Evolutionary conservation across 2,797 vertebrate genomes (phyloP), one percentile per base, ranked within the genome.

Genomic region (Rachycentron canadum): DNA sequence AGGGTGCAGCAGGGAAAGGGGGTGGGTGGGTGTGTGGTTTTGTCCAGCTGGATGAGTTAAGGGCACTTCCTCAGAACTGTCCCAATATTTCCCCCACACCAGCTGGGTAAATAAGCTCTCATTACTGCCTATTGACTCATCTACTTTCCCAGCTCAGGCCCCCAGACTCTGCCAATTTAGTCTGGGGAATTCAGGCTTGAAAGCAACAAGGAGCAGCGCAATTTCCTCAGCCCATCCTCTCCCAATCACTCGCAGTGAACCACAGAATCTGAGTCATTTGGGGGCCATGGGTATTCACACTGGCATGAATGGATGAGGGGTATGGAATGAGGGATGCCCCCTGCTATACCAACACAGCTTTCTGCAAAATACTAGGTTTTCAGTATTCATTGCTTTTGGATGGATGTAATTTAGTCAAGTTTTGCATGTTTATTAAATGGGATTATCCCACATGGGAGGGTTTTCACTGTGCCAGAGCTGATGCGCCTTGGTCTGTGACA

Each of bases 311-410:
- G 25, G 34, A 66, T 36, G 59, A 63, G 63, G 56, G 78, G 58
- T 78, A 74, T 73, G 73, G 79, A 82, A 78, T 83, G 58, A 57
- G 21, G 59, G 66, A 63, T 66, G 69, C 75, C 72, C 79, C 81
- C 83, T 73, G 68, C 69, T 79, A 76, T 41, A 81, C 67, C 78
- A 70, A 68, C 40, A 21, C 55, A 63, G 60, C 65, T 81, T 56
- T 61, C 78, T 80, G 69, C 60, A 82, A 85, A 90, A 87, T 81
- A 36, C 59, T 14, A 36, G 73, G 63, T 82, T 82, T 86, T 94
- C 82, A 83, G 92, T 93, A 94, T 94, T 94, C 92, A 94, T 94
- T 77, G 85, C 45, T 92, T 94, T 94, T 90, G 69, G 81, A 92
- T 92, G 62, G 89, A 82, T 90, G 82, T 85, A 41, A 91, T 93